Evolutionary conservation across 2,113 vertebrate species (phyloP), one percentile per base, ranked within the genome.

Genomic region (Numida meleagris): DNA sequence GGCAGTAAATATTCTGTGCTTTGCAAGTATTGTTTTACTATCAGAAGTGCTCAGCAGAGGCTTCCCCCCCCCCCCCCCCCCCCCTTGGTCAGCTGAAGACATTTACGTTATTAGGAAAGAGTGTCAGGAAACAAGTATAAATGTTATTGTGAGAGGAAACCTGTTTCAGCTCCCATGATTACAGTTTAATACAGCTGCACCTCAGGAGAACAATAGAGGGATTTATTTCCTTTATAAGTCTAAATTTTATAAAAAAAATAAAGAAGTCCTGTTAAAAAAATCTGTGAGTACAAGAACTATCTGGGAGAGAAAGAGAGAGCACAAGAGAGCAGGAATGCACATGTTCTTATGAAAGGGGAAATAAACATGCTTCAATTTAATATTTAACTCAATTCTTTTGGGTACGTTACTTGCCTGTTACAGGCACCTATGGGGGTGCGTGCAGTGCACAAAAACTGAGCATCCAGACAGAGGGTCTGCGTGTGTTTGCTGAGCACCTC

Each of bases 151-250:
- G 89, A 95, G 71, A 93, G 93, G 84, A 97, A 97, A 95, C 94
- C 93, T 95, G 90, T 84, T 97, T 95, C 92, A 86, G 66, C 70
- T 97, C 94, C 84, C 94, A 85, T 86, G 93, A 94, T 90, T 90
- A 66, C 89, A 88, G 66, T 94, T 95, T 95, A 95, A 95, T 59
- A 83, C 96, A 96, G 84, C 90, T 95, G 93, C 73, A 84, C 62
- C 95, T 62, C 86, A 86, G 84, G 93, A 96, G 93, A 94, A 96
- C 92, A 95, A 95, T 68, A 93, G 88, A 11, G 2, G 92, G 91
- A 96, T 96, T 97, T 96, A 94, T 97, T 93, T 97, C 86, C 95
- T 95, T 90, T 96, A 91, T 95, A 96, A 95, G 88, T 90, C 72
- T 92, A 89, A 84, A 72, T 96, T 95, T 96, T 92, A 71, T 11